A percentile compares a stretch with the other conserved stretches of the same genome.
These are phyloP conservation scores for Bradysia coprophila DNA, from an alignment of 1,140 invertebrate genomes.

Conservation along the genomic window DNA sequence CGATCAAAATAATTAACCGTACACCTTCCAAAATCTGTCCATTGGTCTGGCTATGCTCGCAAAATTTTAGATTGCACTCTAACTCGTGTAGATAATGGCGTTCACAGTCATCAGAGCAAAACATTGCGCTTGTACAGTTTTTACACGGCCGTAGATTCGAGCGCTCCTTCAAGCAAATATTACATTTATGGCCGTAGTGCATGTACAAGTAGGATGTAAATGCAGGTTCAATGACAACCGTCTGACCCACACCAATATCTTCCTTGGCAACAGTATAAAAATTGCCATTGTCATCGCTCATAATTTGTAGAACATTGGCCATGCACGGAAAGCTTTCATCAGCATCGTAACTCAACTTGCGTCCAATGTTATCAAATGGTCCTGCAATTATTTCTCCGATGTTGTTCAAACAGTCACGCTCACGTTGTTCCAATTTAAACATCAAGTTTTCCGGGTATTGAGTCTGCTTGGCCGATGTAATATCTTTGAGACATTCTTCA, in stretches of 20 bases:
- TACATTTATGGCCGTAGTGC: conserved; percentile 48
- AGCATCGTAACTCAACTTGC: conserved; percentile 22
- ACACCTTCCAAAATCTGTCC: conserved; percentile 46
- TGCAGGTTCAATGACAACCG: conserved; percentile 57
- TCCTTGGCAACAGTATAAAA: conserved; percentile 40
- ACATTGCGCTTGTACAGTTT: conserved; percentile 40
- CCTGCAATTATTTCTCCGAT: conserved; percentile 13
- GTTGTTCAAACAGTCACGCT: conserved; percentile 25
- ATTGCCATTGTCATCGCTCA: conserved; percentile 33
- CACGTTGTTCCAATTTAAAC: conserved; percentile 1
- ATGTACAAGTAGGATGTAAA: conserved; percentile 50
- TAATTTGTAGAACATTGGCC: conserved; percentile 34
- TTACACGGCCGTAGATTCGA: conserved; percentile 46
- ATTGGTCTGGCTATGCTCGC: conserved; percentile 33
- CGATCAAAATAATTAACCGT: conserved; percentile 34
- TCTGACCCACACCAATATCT: conserved; percentile 49
- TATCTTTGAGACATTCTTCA: conserved; percentile 21
- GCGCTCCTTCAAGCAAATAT: conserved; percentile 50
- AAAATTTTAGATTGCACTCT: conserved; percentile 64
- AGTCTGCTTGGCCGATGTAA: conserved; percentile 13
- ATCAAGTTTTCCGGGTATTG: conserved; percentile 11
- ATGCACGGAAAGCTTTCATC: conserved; percentile 32
- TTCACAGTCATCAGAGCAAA: conserved; percentile 54
- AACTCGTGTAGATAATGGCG: conserved; percentile 46
- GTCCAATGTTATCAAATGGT: conserved; percentile 14